Percentiles rank a stretch among this genome's conserved stretches.
These are phyloP conservation scores for Campoletis sonorensis DNA, from an alignment of 1,140 invertebrate genomes.

Conservation along the genomic window DNA sequence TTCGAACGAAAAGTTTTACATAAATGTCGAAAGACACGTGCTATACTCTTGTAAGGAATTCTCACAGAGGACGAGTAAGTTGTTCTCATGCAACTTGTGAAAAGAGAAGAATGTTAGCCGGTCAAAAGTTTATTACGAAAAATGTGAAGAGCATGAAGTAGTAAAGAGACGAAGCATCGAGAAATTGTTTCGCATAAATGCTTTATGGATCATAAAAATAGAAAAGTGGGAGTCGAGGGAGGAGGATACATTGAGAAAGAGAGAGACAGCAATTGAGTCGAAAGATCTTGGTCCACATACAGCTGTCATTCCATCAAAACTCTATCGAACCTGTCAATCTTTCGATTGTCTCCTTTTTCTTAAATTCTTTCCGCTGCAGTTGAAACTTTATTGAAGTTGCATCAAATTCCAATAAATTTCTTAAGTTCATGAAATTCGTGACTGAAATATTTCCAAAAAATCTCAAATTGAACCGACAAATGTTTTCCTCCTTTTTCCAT, in stretches of 20 bases:
- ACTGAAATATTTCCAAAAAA: too few relatives aligned
- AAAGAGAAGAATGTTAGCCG: not conserved
- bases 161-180: slow-evolving; percentile 24
- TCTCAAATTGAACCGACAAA: too few relatives aligned
- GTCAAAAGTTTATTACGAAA: not conserved
- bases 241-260: slow-evolving; percentile 31
- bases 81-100: not conserved
- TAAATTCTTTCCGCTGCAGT: too few relatives aligned
- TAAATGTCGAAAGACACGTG: slow-evolving; percentile 58
- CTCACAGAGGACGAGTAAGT: slow-evolving; percentile 12
- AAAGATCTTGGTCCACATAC: slow-evolving; percentile 28
- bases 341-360: not conserved
- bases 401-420: too few relatives aligned
- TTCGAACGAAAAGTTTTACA: slow-evolving; percentile 55
- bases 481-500: too few relatives aligned
- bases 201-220: slow-evolving; percentile 68
- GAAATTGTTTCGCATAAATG: slow-evolving; percentile 71
- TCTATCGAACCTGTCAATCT: too few relatives aligned
- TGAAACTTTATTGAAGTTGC: too few relatives aligned
- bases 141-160: slow-evolving; percentile 40
- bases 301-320: not conserved
- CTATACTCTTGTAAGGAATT: not conserved
- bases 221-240: slow-evolving; percentile 8
- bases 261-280: slow-evolving; percentile 41
- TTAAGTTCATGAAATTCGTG: too few relatives aligned